Evolutionary conservation across 2,113 vertebrate species (phyloP).

Genomic region (Pontoporia blainvillei): DNA sequence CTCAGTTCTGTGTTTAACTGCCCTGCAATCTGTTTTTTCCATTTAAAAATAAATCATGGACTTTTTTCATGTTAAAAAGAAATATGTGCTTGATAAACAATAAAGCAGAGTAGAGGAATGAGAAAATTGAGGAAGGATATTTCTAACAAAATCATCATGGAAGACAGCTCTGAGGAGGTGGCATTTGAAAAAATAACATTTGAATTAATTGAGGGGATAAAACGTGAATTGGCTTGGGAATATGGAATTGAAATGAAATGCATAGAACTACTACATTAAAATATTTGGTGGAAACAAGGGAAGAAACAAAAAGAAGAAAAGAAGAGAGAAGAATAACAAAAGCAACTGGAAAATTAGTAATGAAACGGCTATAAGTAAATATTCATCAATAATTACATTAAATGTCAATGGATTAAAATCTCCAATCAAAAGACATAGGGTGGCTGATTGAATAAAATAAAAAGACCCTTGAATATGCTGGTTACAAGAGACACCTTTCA

Average conservation of each 20-base stretch:
- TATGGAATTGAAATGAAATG: constrained; percentile 75
- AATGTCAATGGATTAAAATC: background rate
- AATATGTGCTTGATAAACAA: background rate
- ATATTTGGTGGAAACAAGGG: background rate
- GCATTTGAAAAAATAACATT: background rate
- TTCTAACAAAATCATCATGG: background rate
- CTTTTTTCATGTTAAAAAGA: background rate
- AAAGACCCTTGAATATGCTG: background rate
- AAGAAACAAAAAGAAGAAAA: background rate
- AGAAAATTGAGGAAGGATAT: background rate
- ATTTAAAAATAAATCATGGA: background rate
- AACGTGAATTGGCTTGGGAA: constrained; percentile 20
- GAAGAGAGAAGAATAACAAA: background rate
- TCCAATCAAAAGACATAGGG: background rate
- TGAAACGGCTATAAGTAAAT: background rate
- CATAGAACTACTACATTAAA: constrained; percentile 53
- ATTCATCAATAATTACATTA: background rate
- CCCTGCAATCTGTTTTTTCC: background rate
- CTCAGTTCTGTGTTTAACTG: background rate
- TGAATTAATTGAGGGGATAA: background rate
- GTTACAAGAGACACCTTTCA: background rate
- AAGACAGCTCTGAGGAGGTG: background rate
- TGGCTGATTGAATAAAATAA: background rate
- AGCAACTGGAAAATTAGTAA: background rate
- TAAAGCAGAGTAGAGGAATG: background rate